These are phyloP conservation scores for Anastrepha ludens DNA, from an alignment of 1,140 invertebrate species.

Conservation along the genomic window DNA sequence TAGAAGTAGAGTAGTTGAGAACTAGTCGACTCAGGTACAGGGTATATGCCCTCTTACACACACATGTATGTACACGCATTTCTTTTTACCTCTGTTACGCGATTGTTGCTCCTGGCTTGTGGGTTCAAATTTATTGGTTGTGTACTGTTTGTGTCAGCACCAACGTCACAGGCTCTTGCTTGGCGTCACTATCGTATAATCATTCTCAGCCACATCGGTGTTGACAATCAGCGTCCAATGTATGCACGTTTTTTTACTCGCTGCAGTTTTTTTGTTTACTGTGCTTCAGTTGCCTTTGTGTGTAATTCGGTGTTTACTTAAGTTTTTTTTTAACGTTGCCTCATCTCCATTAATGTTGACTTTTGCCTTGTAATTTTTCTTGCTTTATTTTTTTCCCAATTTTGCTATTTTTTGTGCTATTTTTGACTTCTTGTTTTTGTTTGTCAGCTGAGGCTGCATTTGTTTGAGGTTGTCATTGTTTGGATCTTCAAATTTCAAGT, in stretches of 20 bases:
- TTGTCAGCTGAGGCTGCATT: not conserved
- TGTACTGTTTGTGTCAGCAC: slow-evolving; percentile 8
- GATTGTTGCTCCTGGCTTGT: not conserved
- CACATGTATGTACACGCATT: not conserved
- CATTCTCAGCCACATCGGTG: slow-evolving; percentile 37
- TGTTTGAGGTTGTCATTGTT: not conserved
- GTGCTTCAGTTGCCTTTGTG: too few species aligned
- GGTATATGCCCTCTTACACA: not conserved
- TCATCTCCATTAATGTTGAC: not conserved
- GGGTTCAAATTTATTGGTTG: slow-evolving; percentile 29
- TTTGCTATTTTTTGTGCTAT: not conserved
- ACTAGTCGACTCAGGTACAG: too few species aligned
- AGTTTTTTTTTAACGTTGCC: not conserved
- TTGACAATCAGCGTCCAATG: slow-evolving; percentile 26
- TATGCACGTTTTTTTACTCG: not conserved
- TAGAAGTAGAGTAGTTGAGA: too few species aligned
- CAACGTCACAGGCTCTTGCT: not conserved
- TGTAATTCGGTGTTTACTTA: not conserved
- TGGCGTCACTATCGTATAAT: not conserved
- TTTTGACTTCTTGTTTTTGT: not conserved
- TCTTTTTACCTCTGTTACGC: not conserved
- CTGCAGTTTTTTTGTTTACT: not conserved
- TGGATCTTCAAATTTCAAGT: not conserved
- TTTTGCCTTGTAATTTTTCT: slow-evolving; percentile 14
- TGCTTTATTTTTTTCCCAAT: not conserved